Base-by-base conservation (phyloP, 2,113 vertebrate species). In the Prietella phreatophila region DNA sequence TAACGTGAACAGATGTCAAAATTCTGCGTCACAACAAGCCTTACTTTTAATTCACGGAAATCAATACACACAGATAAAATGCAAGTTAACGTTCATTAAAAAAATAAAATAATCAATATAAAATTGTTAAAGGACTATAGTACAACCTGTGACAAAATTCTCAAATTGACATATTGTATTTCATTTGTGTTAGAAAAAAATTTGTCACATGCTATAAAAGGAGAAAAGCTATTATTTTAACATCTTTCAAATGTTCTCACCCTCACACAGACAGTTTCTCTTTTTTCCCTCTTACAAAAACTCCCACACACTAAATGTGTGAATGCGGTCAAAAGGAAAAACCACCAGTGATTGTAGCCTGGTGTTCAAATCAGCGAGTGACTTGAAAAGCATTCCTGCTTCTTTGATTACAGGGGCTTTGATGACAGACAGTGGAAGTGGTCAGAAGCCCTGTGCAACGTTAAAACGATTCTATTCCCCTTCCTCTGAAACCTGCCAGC, bases 371-470 rank as follows among this genome's bases (percentile, higher is more conserved):
- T 87, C 33, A 79, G 39, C 13, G 19, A 75, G 67, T 5, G 82
- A 89, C 91, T 82, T 86, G 58, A 90, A 91, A 89, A 83, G 86
- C 84, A 90, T 90, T 91, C 89, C 88, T 79, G 81, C 86, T 50
- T 53, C 58, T 87, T 84, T 88, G 91, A 89, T 90, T 90, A 90
- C 67, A 87, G 86, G 65, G 88, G 75, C 27, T 88, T 71, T 76
- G 83, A 86, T 79, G 87, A 63, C 82, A 90, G 90, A 80, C 76
- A 17, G 4, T 81, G 84, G 50, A 78, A 55, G 50, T 53, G 42
- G 82, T 73, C 56, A 76, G 36, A 86, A 76, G 50, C 15, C 39
- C 80, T 79, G 60, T 58, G 30, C 87, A 60, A 73, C 78, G 61
- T 69, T 69, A 67, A 67, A 89, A 86, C 25, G 15, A 50, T 78